Percentiles rank a stretch among this genome's conserved stretches.
Evolutionary conservation across 2,888 invertebrate species (phyloP).

Genomic region (Maniola hyperantus): DNA sequence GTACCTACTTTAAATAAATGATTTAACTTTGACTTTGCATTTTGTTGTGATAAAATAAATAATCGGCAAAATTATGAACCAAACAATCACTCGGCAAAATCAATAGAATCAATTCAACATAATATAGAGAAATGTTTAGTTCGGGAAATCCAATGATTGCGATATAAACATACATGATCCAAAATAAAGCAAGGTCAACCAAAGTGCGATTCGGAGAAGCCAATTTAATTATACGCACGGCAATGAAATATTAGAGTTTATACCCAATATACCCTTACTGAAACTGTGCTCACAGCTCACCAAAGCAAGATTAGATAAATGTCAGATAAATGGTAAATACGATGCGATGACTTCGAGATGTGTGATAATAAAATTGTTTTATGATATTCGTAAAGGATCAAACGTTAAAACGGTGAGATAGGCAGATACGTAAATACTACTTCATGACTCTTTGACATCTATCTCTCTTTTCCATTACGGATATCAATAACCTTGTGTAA

Average conservation of each 20-base stretch:
- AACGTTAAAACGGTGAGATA: too few relatives aligned
- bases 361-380: not conserved
- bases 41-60: too few relatives aligned
- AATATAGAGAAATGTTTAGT: not conserved
- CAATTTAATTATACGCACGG: not conserved
- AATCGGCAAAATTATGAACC: too few relatives aligned
- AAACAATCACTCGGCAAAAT: too few relatives aligned
- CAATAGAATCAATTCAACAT: not conserved
- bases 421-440: too few relatives aligned
- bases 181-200: constrained; percentile 14
- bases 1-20: too few relatives aligned
- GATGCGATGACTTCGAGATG: not conserved
- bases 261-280: constrained; percentile 6
- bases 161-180: constrained; percentile 10
- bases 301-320: constrained; percentile 1
- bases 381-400: not conserved
- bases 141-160: not conserved
- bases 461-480: not conserved
- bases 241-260: constrained; percentile 11
- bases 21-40: too few relatives aligned
- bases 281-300: not conserved
- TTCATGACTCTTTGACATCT: too few relatives aligned
- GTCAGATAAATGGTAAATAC: constrained; percentile 11
- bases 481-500: too few relatives aligned
- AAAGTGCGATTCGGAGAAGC: constrained; percentile 4